Evolutionary conservation across 2,113 vertebrate genomes (phyloP).

Genomic region (Caranx melampygus): DNA sequence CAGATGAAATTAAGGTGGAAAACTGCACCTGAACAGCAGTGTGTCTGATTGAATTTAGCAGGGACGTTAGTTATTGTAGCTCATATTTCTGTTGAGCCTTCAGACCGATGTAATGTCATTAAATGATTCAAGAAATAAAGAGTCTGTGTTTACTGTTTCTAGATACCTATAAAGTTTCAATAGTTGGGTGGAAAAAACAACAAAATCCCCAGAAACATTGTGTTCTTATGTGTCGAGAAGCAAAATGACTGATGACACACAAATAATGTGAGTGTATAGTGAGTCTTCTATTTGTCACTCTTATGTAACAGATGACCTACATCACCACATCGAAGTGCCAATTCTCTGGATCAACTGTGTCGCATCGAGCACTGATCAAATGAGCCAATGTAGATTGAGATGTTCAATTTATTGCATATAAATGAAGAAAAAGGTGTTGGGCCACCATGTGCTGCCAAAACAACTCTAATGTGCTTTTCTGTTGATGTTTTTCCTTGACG

Average conservation of each 20-base stretch:
- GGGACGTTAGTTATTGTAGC: background rate
- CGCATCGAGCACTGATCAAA: background rate
- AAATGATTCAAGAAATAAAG: background rate
- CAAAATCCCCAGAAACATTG: too few relatives aligned
- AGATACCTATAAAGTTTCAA: background rate
- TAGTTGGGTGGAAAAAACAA: background rate
- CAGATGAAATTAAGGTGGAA: background rate
- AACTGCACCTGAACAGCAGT: background rate
- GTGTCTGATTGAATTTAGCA: background rate
- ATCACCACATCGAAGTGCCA: conserved; percentile 13
- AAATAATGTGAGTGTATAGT: background rate
- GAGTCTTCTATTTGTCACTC: background rate
- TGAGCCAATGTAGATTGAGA: background rate
- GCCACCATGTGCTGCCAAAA: too few relatives aligned
- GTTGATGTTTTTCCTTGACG: too few relatives aligned
- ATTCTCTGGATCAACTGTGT: background rate
- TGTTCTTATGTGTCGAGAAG: too few relatives aligned
- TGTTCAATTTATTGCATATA: too few relatives aligned
- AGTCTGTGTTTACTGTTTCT: background rate
- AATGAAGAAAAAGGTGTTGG: too few relatives aligned
- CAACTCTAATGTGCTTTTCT: too few relatives aligned
- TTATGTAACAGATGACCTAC: conserved; percentile 50
- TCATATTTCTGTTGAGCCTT: too few relatives aligned
- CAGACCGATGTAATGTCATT: too few relatives aligned
- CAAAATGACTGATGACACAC: conserved; percentile 3